Conservation (phyloP, 2,888 invertebrate species). For the Clistopyga incitator region DNA sequence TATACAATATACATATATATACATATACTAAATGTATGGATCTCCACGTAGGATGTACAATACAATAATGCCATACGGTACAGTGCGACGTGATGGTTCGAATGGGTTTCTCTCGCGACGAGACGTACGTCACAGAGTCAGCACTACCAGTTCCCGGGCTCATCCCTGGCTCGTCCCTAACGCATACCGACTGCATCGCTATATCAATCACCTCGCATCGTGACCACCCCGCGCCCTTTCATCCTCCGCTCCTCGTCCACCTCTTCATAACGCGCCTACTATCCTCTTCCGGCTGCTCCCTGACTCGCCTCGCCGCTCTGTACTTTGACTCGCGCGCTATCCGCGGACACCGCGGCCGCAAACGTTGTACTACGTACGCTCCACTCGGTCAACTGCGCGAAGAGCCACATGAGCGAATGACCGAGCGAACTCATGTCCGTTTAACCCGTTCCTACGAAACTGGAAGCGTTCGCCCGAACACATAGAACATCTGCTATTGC, state of each 20-base stretch:
- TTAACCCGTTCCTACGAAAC: slow-evolving; percentile 68
- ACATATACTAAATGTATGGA: slow-evolving; percentile 9
- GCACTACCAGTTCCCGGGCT: slow-evolving; percentile 80
- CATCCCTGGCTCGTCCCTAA: slow-evolving; percentile 58
- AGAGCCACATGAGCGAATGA: slow-evolving; percentile 49
- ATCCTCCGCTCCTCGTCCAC: slow-evolving; percentile 53
- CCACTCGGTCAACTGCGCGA: slow-evolving; percentile 31
- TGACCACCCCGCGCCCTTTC: slow-evolving; percentile 62
- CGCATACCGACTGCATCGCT: slow-evolving; percentile 81
- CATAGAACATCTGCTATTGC: slow-evolving; percentile 14
- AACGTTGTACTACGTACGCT: slow-evolving; percentile 41
- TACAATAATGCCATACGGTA: slow-evolving; percentile 13
- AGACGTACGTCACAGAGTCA: slow-evolving; percentile 83
- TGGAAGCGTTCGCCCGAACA: slow-evolving; percentile 62
- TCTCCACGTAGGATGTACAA: slow-evolving; percentile 17
- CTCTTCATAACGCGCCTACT: slow-evolving; percentile 42
- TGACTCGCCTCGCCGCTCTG: slow-evolving; percentile 73
- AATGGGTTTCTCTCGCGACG: slow-evolving; percentile 68
- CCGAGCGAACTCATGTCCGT: slow-evolving; percentile 63
- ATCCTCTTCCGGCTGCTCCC: slow-evolving; percentile 31
- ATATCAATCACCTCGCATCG: slow-evolving; percentile 83
- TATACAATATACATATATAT: too few relatives aligned
- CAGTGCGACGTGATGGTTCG: slow-evolving; percentile 51
- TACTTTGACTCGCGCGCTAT: slow-evolving; percentile 72
- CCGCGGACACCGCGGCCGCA: slow-evolving; percentile 68